These are phyloP conservation scores for Channa maculata DNA, from an alignment of 2,113 vertebrate genomes.

Conservation along the genomic window DNA sequence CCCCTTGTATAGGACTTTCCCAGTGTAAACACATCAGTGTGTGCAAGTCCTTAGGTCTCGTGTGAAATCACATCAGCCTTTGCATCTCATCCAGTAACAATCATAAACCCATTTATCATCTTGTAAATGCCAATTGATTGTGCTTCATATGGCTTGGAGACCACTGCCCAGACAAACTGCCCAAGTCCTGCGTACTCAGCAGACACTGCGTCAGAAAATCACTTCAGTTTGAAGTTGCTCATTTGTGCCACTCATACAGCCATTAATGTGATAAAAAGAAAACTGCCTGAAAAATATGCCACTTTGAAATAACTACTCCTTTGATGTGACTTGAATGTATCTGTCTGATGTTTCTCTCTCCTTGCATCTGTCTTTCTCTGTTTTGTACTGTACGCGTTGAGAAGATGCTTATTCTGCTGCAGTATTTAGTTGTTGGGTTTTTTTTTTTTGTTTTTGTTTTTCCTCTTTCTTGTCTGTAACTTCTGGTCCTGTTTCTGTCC, in stretches of 20 bases:
- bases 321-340: slow-evolving; percentile 87
- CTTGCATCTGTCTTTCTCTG: slow-evolving; percentile 79
- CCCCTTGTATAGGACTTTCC: slow-evolving; percentile 53
- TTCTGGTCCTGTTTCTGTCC: slow-evolving; percentile 79
- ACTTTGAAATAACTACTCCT: slow-evolving; percentile 72
- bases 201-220: slow-evolving; percentile 15
- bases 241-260: slow-evolving; percentile 44
- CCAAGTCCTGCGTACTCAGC: slow-evolving; percentile 57
- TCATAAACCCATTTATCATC: slow-evolving; percentile 22
- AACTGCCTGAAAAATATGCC: slow-evolving; percentile 72
- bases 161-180: slow-evolving; percentile 70
- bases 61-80: slow-evolving; percentile 14
- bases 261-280: slow-evolving; percentile 48
- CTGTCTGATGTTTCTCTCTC: slow-evolving; percentile 83
- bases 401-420: slow-evolving; percentile 74
- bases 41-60: slow-evolving; percentile 24
- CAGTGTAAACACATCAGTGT: not conserved
- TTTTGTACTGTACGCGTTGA: slow-evolving; percentile 78
- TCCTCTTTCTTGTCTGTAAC: slow-evolving; percentile 78
- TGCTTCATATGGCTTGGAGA: slow-evolving; percentile 49
- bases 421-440: slow-evolving; percentile 29
- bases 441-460: slow-evolving; percentile 40
- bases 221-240: slow-evolving; percentile 16
- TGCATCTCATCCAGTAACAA: not conserved
- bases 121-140: slow-evolving; percentile 43